Conservation (phyloP, 2,797 vertebrate genomes). For the Anisognathus igniventris region DNA sequence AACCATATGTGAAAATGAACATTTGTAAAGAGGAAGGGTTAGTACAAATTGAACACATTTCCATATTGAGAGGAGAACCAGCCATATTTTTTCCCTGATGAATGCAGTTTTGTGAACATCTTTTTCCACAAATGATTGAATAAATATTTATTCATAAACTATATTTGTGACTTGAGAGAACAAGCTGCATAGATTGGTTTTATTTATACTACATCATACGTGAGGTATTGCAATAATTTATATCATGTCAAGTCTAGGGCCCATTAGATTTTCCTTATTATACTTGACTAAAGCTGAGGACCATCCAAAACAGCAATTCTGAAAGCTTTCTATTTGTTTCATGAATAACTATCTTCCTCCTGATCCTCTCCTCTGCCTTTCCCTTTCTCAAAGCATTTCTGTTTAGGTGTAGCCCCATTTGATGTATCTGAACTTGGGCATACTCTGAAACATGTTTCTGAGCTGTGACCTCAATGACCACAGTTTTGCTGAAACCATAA, state of each 20-base stretch:
- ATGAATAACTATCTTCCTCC: not conserved
- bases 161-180: conserved; percentile 30
- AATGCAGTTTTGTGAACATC: not conserved
- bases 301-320: not conserved
- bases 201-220: not conserved
- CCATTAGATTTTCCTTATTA: conserved; percentile 24
- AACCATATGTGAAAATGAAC: not conserved
- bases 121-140: conserved; percentile 34
- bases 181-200: conserved; percentile 19
- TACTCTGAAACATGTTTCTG: not conserved
- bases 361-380: not conserved
- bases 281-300: not conserved
- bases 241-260: not conserved
- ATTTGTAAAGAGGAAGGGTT: conserved; percentile 8
- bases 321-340: not conserved
- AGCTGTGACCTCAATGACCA: not conserved
- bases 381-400: not conserved
- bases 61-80: not conserved
- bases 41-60: conserved; percentile 34
- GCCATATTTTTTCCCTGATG: not conserved
- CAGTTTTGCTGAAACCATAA: not conserved
- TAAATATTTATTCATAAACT: conserved; percentile 55
- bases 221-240: not conserved
- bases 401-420: not conserved
- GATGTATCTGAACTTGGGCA: not conserved